Evolutionary conservation across 2,797 vertebrate species (phyloP).

Genomic region (Hypotaenidia philippensis): DNA sequence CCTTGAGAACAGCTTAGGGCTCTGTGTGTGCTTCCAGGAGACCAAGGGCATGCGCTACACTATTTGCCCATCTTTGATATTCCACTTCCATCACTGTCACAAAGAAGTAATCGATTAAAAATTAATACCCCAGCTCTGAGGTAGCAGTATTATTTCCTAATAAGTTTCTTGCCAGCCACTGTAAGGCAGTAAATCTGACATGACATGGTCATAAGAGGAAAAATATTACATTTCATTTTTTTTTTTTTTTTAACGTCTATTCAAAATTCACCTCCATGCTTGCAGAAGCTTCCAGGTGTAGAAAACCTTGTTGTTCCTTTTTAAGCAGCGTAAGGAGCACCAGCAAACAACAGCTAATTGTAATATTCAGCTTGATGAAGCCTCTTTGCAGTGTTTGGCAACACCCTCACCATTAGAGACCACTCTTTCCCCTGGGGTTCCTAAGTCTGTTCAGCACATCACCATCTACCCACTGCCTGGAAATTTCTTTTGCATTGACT

Average conservation of each 20-base stretch:
- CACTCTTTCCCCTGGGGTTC: neutral
- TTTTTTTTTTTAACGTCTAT: neutral
- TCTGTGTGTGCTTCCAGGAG: neutral
- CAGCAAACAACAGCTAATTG: neutral
- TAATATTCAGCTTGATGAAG: neutral
- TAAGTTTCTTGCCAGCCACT: slow-evolving; percentile 1
- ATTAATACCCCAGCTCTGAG: slow-evolving; percentile 30
- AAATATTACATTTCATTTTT: slow-evolving; percentile 3
- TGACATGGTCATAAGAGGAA: neutral
- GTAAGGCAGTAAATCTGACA: slow-evolving; percentile 12
- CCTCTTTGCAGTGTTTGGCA: neutral
- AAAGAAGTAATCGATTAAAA: slow-evolving; percentile 53
- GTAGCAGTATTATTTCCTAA: slow-evolving; percentile 35
- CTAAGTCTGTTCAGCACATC: neutral
- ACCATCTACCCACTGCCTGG: neutral
- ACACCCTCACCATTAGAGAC: neutral
- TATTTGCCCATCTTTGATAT: neutral
- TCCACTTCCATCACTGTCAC: slow-evolving; percentile 11
- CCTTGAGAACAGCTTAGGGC: neutral
- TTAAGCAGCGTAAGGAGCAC: neutral
- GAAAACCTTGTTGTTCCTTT: neutral
- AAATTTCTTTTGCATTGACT: neutral
- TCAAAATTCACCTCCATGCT: neutral
- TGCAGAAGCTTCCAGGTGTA: neutral
- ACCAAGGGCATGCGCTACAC: neutral